Percentiles rank a stretch among this genome's conserved stretches.
phyloP scores from a whole-genome alignment of 1,140 invertebrate genomes.

The Doryteuthis pealeii region DNA sequence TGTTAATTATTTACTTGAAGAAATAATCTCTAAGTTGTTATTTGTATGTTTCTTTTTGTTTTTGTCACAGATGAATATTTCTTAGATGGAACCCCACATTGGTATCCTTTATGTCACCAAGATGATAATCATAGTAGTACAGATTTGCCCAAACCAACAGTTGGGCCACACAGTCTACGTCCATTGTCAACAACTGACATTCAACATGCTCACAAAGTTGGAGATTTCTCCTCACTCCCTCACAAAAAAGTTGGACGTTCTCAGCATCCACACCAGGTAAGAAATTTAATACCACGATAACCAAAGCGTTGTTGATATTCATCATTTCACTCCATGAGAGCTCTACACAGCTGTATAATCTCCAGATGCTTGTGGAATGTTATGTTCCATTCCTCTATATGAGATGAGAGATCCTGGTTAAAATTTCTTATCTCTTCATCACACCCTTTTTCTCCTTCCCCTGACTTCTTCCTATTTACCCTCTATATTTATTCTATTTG shows the following conservation, averaged over 20 bases:
- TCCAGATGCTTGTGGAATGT: too few relatives aligned
- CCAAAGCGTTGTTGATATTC: too few relatives aligned
- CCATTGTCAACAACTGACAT: constrained; percentile 16
- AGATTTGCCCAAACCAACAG: constrained; percentile 50
- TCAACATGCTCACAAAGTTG: constrained; percentile 12
- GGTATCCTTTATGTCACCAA: constrained; percentile 61
- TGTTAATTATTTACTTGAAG: too few relatives aligned
- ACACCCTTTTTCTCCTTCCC: background rate
- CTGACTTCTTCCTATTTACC: background rate
- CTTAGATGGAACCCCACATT: constrained; percentile 64
- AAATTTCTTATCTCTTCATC: background rate
- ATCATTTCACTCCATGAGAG: too few relatives aligned
- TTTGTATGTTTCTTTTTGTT: too few relatives aligned
- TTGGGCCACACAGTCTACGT: constrained; percentile 38
- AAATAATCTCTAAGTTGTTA: too few relatives aligned
- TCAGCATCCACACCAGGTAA: background rate
- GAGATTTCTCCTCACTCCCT: constrained; percentile 19
- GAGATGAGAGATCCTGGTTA: too few relatives aligned
- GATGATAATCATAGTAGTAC: constrained; percentile 41
- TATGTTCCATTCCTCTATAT: too few relatives aligned
- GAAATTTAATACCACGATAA: too few relatives aligned
- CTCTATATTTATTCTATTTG: constrained; percentile 11
- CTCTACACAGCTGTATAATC: too few relatives aligned
- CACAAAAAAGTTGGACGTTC: constrained; percentile 18
- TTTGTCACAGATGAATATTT: constrained; percentile 58